These are phyloP conservation scores for Nezara viridula DNA, from an alignment of 2,888 invertebrate species.

Conservation along the genomic window DNA sequence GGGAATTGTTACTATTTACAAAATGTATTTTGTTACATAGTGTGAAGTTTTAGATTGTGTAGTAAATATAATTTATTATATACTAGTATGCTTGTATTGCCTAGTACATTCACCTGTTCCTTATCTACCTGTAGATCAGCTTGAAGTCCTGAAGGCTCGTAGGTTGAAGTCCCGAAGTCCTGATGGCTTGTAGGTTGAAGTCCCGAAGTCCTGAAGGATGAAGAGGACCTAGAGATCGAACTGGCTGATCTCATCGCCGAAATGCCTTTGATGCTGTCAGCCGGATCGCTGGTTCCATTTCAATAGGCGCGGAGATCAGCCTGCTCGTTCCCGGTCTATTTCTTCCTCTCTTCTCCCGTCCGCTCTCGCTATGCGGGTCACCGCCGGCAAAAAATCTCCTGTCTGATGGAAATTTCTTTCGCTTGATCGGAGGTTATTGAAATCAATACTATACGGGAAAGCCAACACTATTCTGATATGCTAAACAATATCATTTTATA, in stretches of 20 bases:
- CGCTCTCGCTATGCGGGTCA: background rate
- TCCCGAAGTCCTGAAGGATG: background rate
- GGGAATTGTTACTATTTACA: too few species aligned
- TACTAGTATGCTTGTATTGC: too few species aligned
- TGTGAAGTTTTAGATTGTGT: too few species aligned
- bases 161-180: too few species aligned
- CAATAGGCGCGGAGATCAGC: constrained; percentile 65
- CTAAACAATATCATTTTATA: too few species aligned
- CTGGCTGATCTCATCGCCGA: constrained; percentile 67
- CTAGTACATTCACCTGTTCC: too few species aligned
- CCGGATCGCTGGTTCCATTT: constrained; percentile 63
- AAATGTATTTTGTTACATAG: too few species aligned
- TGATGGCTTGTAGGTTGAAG: too few species aligned
- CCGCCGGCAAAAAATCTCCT: background rate
- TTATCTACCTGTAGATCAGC: too few species aligned
- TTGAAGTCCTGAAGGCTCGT: too few species aligned
- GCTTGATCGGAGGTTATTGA: background rate
- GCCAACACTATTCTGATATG: too few species aligned
- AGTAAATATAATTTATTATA: too few species aligned
- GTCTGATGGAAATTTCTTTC: background rate
- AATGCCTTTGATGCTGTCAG: constrained; percentile 62
- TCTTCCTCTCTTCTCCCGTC: background rate
- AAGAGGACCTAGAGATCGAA: constrained; percentile 41
- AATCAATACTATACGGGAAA: background rate
- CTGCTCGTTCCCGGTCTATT: constrained; percentile 59